phyloP scores from a whole-genome alignment of 2,797 vertebrate genomes.

The Brotula barbata region DNA sequence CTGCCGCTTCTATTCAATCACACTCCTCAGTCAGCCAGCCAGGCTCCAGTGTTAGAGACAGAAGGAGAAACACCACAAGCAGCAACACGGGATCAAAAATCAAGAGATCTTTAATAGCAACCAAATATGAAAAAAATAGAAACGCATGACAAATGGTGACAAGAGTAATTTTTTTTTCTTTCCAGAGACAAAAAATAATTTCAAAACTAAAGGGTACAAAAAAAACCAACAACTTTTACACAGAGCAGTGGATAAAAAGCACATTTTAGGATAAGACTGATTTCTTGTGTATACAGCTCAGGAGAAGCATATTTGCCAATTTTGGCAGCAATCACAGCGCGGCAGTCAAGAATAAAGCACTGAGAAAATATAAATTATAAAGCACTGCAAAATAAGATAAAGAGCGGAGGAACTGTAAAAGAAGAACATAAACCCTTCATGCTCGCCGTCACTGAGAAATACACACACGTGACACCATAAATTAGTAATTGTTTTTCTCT shows the following conservation, averaged over 20 bases:
- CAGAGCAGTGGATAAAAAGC: conserved; percentile 72
- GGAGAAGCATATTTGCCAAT: conserved; percentile 72
- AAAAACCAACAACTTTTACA: conserved; percentile 59
- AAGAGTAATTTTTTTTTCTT: conserved; percentile 37
- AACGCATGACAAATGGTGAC: conserved; percentile 72
- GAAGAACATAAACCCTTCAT: conserved; percentile 78
- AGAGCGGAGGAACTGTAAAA: conserved; percentile 57
- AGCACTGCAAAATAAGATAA: conserved; percentile 77
- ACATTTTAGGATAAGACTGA: conserved; percentile 69
- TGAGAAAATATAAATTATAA: conserved; percentile 78
- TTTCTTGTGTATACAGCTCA: conserved; percentile 66
- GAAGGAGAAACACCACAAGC: conserved; percentile 36
- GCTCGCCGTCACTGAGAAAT: conserved; percentile 75
- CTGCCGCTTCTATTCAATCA: conserved; percentile 32
- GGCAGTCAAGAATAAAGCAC: conserved; percentile 77
- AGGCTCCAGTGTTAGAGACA: conserved; percentile 36
- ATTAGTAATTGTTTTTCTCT: conserved; percentile 76
- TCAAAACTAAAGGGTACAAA: conserved; percentile 49
- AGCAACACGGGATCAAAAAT: conserved; percentile 66
- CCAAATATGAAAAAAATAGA: conserved; percentile 70
- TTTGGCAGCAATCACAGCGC: conserved; percentile 75
- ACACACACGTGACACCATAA: conserved; percentile 81
- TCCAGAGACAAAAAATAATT: conserved; percentile 43
- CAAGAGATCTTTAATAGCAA: conserved; percentile 77
- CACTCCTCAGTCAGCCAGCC: conserved; percentile 29